These are phyloP conservation scores for Chunga burmeisteri DNA, from an alignment of 2,113 vertebrate genomes.

Conservation along the genomic window DNA sequence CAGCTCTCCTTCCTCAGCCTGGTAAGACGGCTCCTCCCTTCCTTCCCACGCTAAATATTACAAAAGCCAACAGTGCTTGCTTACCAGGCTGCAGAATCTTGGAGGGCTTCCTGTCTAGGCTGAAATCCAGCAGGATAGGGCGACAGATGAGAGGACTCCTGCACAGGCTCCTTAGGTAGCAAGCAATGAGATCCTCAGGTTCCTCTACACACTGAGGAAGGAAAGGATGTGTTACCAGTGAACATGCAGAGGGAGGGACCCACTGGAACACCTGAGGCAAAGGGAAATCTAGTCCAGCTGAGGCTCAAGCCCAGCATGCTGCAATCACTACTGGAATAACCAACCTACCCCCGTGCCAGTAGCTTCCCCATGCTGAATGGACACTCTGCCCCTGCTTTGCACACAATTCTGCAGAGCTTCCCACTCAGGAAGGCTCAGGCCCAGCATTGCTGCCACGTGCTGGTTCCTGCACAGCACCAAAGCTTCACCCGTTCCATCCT, in stretches of 20 bases:
- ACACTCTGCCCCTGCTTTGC: slow-evolving; percentile 75
- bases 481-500: slow-evolving; percentile 84
- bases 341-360: slow-evolving; percentile 64
- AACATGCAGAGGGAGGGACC: not conserved
- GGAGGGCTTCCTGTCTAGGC: slow-evolving; percentile 53
- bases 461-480: slow-evolving; percentile 75
- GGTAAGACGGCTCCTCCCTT: not conserved
- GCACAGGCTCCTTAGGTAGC: slow-evolving; percentile 61
- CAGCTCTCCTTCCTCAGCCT: not conserved
- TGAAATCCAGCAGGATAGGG: slow-evolving; percentile 56
- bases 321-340: not conserved
- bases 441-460: slow-evolving; percentile 71
- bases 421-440: slow-evolving; percentile 76
- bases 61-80: not conserved
- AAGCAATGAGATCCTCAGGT: slow-evolving; percentile 18
- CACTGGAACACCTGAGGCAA: not conserved
- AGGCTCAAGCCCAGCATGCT: not conserved
- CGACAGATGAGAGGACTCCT: slow-evolving; percentile 59
- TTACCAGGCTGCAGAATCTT: slow-evolving; percentile 50
- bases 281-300: not conserved
- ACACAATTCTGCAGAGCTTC: slow-evolving; percentile 78
- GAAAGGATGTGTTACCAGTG: not conserved
- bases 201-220: slow-evolving; percentile 52
- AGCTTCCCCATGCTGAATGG: slow-evolving; percentile 66
- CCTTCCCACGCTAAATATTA: not conserved